A percentile compares a stretch with the other conserved stretches of the same genome.
Evolutionary conservation across 1,140 invertebrate species (phyloP).

Genomic region (Pomacea maculata): DNA sequence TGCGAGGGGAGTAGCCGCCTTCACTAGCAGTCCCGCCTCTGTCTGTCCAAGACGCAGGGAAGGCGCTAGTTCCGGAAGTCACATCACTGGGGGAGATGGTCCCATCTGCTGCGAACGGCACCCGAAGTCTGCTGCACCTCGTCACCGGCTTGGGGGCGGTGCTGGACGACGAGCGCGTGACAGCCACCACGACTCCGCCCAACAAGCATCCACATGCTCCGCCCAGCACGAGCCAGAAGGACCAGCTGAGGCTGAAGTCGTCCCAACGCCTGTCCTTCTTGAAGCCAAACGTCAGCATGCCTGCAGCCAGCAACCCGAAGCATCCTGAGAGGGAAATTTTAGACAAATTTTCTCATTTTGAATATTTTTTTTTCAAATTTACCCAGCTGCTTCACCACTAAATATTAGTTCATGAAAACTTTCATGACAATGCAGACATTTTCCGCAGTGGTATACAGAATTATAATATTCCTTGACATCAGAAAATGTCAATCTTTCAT

Average conservation of each 20-base stretch:
- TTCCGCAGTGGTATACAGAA: too few relatives aligned
- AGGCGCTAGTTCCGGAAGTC: neutral
- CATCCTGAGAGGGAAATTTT: slow-evolving; percentile 1
- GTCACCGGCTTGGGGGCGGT: slow-evolving; percentile 3
- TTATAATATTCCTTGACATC: too few relatives aligned
- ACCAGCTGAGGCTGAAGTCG: slow-evolving; percentile 12
- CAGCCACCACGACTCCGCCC: slow-evolving; percentile 12
- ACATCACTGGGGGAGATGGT: neutral
- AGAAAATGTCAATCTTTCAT: too few relatives aligned
- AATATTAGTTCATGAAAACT: too few relatives aligned
- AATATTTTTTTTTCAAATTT: neutral
- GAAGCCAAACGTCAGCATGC: neutral
- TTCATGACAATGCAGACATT: too few relatives aligned
- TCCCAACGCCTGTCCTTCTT: neutral
- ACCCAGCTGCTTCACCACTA: too few relatives aligned
- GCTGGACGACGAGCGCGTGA: neutral
- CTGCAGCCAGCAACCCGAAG: neutral
- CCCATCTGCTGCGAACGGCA: neutral
- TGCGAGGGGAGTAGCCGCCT: neutral
- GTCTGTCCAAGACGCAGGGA: neutral
- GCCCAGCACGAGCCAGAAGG: slow-evolving; percentile 21
- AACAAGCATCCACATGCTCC: slow-evolving; percentile 3
- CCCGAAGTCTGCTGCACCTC: neutral
- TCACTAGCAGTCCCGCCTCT: neutral
- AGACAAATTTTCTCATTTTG: neutral